Evolutionary conservation across 2,888 invertebrate species (phyloP).

Genomic region (Carpatolechia fugitivella): DNA sequence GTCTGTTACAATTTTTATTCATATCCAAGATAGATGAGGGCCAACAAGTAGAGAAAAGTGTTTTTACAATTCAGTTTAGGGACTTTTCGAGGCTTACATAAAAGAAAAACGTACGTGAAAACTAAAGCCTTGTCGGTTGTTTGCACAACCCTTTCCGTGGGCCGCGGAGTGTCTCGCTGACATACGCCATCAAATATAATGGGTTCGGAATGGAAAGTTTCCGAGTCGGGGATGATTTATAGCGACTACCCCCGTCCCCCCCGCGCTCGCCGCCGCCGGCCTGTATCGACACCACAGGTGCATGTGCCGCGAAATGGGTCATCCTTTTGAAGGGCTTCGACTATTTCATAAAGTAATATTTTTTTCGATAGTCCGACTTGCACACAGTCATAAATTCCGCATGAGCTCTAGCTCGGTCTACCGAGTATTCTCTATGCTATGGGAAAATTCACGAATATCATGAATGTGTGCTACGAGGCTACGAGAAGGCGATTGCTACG

Average conservation of each 20-base stretch:
- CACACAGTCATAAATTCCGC: too few relatives aligned
- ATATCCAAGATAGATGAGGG: not conserved
- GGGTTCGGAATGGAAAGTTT: conserved; percentile 49
- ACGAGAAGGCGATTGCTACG: too few relatives aligned
- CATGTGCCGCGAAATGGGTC: conserved; percentile 22
- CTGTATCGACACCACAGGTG: conserved; percentile 23
- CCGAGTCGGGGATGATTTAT: conserved; percentile 51
- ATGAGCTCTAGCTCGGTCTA: too few relatives aligned
- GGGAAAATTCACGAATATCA: too few relatives aligned
- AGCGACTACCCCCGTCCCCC: conserved; percentile 26
- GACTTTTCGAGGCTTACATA: not conserved
- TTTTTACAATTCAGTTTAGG: not conserved
- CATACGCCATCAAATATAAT: conserved; percentile 52
- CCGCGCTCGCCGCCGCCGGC: conserved; percentile 24
- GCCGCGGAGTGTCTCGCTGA: conserved; percentile 40
- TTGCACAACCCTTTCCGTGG: conserved; percentile 11
- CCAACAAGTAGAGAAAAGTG: not conserved
- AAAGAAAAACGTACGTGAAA: not conserved
- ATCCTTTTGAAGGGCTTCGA: not conserved
- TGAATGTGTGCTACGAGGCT: too few relatives aligned
- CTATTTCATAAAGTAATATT: too few relatives aligned
- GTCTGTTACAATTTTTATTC: conserved; percentile 7
- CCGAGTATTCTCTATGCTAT: too few relatives aligned
- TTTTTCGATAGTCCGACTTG: too few relatives aligned
- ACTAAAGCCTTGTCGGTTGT: not conserved